Base-by-base conservation (phyloP, 2,113 vertebrate species). In the Sinocyclocheilus anshuiensis region DNA sequence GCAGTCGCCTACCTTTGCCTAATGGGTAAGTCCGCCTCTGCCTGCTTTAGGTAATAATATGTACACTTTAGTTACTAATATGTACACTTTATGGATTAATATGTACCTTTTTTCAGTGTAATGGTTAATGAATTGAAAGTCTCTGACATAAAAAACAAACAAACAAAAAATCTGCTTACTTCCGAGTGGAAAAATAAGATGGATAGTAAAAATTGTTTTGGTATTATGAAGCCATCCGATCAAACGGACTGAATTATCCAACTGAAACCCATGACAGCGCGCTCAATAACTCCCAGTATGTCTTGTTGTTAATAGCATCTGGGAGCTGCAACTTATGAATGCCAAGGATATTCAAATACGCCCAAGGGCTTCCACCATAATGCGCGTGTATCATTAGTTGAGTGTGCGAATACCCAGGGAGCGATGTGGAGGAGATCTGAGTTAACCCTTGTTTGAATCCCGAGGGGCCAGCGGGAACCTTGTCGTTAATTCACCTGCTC, bases 311-410 rank as follows among this genome's bases (percentile, higher is more conserved):
- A 81, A 29, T 81, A 69, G 80, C 61, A 33, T 82, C 4, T 50
- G 80, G 42, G 80, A 82, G 63, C 10, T 48, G 16, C 42, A 33
- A 53, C 80, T 82, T 82, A 69, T 69, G 39, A 53, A 82, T 82
- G 53, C 63, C 61, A 82, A 81, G 63, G 61, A 81, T 65, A 81
- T 67, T 81, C 39, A 65, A 81, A 67, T 67, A 50, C 4, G 24
- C 79, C 61, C 79, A 33, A 50, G 61, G 61, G 61, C 63, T 82
- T 82, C 39, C 4, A 12, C 10, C n/a, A 69, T 69, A 33, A 69
- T 3, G n/a, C 10, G 15, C 15, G 36, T 63, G 22, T 81, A 81
- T 81, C 78, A 65, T 63, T 81, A 45, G 22, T 61, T n/a, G 36
- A 81, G 57, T 61, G 24, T 69, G 63, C 1, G 24, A 82, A 22